Percentiles rank a stretch among this genome's conserved stretches.
Evolutionary conservation across 1,140 invertebrate genomes (phyloP).

Genomic region (Leptinotarsa texana): DNA sequence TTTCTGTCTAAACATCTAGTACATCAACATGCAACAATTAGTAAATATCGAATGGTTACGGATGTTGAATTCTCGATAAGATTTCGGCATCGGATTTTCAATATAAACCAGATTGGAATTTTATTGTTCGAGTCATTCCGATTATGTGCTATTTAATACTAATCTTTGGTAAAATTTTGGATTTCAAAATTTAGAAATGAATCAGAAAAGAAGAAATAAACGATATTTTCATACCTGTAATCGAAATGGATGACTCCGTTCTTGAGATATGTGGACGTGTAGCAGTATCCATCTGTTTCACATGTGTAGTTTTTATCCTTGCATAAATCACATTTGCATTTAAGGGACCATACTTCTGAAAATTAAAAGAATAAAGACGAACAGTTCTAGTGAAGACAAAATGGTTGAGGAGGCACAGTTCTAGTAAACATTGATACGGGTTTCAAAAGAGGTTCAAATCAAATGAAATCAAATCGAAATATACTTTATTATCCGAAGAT

Average conservation of each 20-base stretch:
- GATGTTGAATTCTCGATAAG: background rate
- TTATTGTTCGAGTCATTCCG: constrained; percentile 7
- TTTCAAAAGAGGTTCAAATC: too few species aligned
- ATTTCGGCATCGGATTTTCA: too few species aligned
- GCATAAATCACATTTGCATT: constrained; percentile 80
- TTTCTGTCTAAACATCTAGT: constrained; percentile 69
- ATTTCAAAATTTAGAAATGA: background rate
- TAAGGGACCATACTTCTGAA: constrained; percentile 61
- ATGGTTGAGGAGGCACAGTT: too few species aligned
- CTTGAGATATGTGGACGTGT: constrained; percentile 73
- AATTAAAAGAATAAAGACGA: constrained; percentile 42
- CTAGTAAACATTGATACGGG: too few species aligned
- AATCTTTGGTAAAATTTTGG: background rate
- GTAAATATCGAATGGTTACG: background rate
- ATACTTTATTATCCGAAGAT: too few species aligned
- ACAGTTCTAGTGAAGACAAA: too few species aligned
- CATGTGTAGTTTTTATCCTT: constrained; percentile 78
- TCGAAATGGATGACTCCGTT: constrained; percentile 65
- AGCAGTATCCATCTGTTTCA: constrained; percentile 86
- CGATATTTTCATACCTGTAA: constrained; percentile 67
- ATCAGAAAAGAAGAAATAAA: background rate
- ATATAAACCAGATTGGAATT: constrained; percentile 14
- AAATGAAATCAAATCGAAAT: too few species aligned
- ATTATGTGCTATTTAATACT: background rate
- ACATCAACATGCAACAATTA: constrained; percentile 36